phyloP scores from a whole-genome alignment of 1,140 invertebrate species.

The Bacillus rossius region DNA sequence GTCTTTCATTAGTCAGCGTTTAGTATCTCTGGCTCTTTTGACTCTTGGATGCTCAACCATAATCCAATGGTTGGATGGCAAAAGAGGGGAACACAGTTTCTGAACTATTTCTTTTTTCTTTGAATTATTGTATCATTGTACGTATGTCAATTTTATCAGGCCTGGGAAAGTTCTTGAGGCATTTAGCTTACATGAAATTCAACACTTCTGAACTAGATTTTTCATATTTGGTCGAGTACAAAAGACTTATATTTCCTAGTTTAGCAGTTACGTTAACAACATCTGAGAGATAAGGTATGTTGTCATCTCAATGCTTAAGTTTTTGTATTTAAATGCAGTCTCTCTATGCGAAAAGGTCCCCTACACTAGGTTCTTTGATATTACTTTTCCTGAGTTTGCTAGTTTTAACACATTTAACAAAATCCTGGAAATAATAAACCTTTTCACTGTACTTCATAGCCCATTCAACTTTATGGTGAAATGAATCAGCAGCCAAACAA shows the following conservation, averaged over 20 bases:
- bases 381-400: slow-evolving; percentile 4
- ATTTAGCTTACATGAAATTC: background rate
- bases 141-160: background rate
- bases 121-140: background rate
- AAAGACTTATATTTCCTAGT: background rate
- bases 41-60: too few relatives aligned
- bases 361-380: slow-evolving; percentile 2
- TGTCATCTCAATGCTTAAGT: background rate
- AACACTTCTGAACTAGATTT: background rate
- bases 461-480: slow-evolving; percentile 12
- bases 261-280: background rate
- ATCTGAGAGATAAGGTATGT: background rate
- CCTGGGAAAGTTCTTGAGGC: background rate
- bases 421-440: slow-evolving; percentile 4
- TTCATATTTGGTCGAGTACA: background rate
- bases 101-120: slow-evolving; percentile 3
- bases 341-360: slow-evolving; percentile 8
- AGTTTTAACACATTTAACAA: slow-evolving; percentile 1
- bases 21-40: too few relatives aligned
- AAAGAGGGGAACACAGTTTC: slow-evolving; percentile 1
- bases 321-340: background rate
- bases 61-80: background rate
- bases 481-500: slow-evolving; percentile 10
- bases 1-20: too few relatives aligned
- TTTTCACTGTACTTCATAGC: slow-evolving; percentile 7